These are phyloP conservation scores for Malacoctenus gilli DNA, from an alignment of 2,797 vertebrate species.

Conservation along the genomic window DNA sequence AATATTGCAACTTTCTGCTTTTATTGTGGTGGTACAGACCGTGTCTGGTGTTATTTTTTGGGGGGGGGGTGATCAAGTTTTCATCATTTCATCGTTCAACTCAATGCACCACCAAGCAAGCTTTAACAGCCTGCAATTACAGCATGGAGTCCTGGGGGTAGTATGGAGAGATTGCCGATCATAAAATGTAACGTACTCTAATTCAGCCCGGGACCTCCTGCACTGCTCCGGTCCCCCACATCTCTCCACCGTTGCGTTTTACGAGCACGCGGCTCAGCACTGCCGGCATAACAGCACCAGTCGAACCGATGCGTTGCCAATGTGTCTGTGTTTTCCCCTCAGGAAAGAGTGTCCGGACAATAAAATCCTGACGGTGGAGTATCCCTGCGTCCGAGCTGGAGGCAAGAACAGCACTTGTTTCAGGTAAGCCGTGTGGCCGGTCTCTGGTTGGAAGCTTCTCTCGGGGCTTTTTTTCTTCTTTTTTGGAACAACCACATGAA, in stretches of 20 bases:
- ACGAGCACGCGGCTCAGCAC: not conserved
- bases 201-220: not conserved
- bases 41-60: too few relatives aligned
- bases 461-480: too few relatives aligned
- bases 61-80: too few relatives aligned
- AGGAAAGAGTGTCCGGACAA: slow-evolving; percentile 81
- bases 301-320: not conserved
- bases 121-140: not conserved
- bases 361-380: slow-evolving; percentile 83
- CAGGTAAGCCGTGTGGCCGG: slow-evolving; percentile 70
- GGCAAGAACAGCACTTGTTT: slow-evolving; percentile 81
- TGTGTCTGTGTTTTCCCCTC: slow-evolving; percentile 8
- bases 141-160: not conserved
- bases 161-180: not conserved
- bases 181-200: not conserved
- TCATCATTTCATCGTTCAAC: too few relatives aligned
- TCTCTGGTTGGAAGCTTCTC: not conserved
- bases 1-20: too few relatives aligned
- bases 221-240: not conserved
- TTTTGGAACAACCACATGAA: not conserved
- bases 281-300: not conserved
- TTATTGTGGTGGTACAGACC: too few relatives aligned
- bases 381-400: slow-evolving; percentile 75
- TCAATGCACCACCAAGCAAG: not conserved
- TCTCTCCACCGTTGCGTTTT: not conserved